Evolutionary conservation across 2,797 vertebrate genomes (phyloP), one percentile per base, ranked within the genome.

Genomic region (Lacerta bilineata): DNA sequence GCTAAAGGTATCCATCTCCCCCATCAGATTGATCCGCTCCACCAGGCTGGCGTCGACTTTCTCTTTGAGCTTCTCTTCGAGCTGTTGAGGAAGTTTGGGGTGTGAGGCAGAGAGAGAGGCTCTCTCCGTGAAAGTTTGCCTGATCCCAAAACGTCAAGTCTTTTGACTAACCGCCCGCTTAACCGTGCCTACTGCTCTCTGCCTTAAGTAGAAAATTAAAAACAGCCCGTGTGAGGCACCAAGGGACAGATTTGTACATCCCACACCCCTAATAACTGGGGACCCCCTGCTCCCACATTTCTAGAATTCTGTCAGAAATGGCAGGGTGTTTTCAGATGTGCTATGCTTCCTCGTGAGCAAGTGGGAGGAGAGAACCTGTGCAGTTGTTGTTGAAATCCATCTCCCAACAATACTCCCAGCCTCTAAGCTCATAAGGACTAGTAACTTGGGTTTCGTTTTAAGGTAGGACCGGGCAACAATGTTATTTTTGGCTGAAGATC

Each of bases 1-100:
- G 98, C 99, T 99, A 95, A 99, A 99, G 0, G 98, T 99, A 94
- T 99, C 99, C 98, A 99, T 99, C 97, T 99, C 99, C 86, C 98
- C 98, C 0, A 98, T 98, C 95, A 99, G 96, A 93, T 99, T 99
- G 93, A 99, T 99, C 93, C 98, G 98, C 92, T 99, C 99, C 90
- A 96, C 94, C 13, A 99, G 96, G 86, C 97, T 96, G 88, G 97
- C 96, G 87, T 99, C 99, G 75, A 99, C 99, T 94, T 99, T 99
- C 97, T 99, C 99, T 94, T 99, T 99, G 4, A 99, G 98, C 91
- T 99, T 99, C 93, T 99, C 99, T 95, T 99, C 99, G 93, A 99
- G 87, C 99, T 99, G 95, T 93, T 83, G 25, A 61, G 94, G 91
- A 94, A 91, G 76, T 41, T 94, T 88, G 36, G 76, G 3, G 29